Evolutionary conservation across 92 coral and sea anemone genomes (phyloP).

Genomic region (Epizoanthus stellaris): DNA sequence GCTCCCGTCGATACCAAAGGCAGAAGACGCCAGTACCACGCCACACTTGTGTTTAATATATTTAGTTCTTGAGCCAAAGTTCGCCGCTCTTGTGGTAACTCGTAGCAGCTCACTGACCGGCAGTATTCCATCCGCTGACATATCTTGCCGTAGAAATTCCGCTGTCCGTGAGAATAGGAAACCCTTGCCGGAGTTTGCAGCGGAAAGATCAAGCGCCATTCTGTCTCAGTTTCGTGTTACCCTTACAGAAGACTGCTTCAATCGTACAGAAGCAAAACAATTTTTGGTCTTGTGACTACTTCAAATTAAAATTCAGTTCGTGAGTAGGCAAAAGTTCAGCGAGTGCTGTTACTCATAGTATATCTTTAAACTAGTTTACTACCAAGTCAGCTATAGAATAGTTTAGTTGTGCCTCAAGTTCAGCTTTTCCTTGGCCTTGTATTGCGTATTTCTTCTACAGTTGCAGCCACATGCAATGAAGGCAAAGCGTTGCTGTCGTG

Average conservation of each 20-base stretch:
- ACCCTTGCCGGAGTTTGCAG: background rate
- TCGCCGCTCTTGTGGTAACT: background rate
- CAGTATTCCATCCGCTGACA: background rate
- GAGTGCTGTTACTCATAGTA: background rate
- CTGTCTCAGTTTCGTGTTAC: background rate
- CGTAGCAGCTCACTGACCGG: background rate
- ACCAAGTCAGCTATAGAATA: too few relatives aligned
- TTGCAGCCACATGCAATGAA: too few relatives aligned
- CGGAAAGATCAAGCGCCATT: background rate
- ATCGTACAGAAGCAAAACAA: background rate
- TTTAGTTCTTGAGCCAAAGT: background rate
- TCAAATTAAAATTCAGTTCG: too few relatives aligned
- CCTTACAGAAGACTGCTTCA: background rate
- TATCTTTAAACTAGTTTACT: too few relatives aligned
- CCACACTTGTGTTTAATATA: background rate
- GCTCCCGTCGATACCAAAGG: slow-evolving; percentile 67
- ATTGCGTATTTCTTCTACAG: too few relatives aligned
- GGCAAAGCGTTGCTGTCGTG: too few relatives aligned
- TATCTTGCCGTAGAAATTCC: background rate
- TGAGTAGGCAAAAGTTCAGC: background rate
- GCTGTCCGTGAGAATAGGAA: background rate
- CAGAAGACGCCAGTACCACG: slow-evolving; percentile 2
- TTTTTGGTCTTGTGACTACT: too few relatives aligned
- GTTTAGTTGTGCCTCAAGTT: too few relatives aligned
- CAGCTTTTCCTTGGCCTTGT: too few relatives aligned